Base-by-base conservation (phyloP, 2,888 invertebrate genomes). In the Orthosia gracilis region DNA sequence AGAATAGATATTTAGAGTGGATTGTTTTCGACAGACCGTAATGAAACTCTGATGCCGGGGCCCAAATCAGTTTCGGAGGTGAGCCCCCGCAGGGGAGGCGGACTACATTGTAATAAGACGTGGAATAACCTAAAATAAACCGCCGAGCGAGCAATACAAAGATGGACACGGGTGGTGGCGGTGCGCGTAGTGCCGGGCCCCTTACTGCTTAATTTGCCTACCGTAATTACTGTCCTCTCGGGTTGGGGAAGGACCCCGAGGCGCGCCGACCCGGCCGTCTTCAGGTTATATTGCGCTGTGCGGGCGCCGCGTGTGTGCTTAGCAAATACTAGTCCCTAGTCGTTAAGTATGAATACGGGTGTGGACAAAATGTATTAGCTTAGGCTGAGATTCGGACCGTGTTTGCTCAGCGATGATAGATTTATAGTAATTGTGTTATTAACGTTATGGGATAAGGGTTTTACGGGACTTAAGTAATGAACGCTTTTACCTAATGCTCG, bases 141-240 rank as follows among this genome's bases (percentile, higher is more conserved):
- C 94, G 93, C 85, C 90, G 89, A 91, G 88, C 89, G 89, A 87
- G 88, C 89, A 88, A 92, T 88, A 94, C 94, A 95, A 95, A 95
- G 95, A 95, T 95, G 96, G 95, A 95, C 95, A 95, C 91, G 92
- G 89, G 84, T 86, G 89, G 84, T 86, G 92, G 90, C 85, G 92
- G 65, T 78, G 21, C 91, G 85, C 80, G 76, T 78, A 76, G 73
- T 85, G 40, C 40, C 73, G 70, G 94, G 93, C 93, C 95, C 95
- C 96, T 95, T 94, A 96, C 96, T 96, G 96, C 96, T 96, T 96
- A 96, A 96, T 96, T 96, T 96, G 96, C 96, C 96, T 96, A 96
- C 96, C 96, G 96, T 96, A 96, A 96, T 96, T 96, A 96, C 96
- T 96, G 96, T 96, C 96, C 96, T 96, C 94, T 93, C 93, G 96